Evolutionary conservation across 2,113 vertebrate genomes (phyloP), one percentile per base, ranked within the genome.

Genomic region (Podiceps cristatus): DNA sequence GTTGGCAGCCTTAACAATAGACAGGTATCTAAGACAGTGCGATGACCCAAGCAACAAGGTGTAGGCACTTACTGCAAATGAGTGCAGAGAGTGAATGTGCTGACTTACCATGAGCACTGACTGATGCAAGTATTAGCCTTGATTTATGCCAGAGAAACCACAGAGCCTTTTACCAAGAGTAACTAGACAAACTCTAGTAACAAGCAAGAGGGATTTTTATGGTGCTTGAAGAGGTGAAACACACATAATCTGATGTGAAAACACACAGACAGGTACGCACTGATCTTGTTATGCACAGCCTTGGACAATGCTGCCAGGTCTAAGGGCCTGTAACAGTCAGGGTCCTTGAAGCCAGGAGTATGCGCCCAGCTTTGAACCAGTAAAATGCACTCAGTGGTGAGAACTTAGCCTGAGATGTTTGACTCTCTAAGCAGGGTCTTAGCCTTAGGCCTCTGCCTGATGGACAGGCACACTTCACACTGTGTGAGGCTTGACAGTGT

Each of bases 241-340:
- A 8, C 5, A 27, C 6, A 5, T 25, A 58, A 25, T 18, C 15
- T 18, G 56, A 62, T 14, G 11, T 18, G 42, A 67, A 44, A 75
- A 47, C n/a, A 55, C 0, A 5, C 10, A 58, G 25, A 49, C 4
- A 3, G 2, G 23, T 56, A 35, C 31, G 25, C 47, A 10, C 1
- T 19, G 35, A 55, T 23, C 25, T 25, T 40, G 25, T 28, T 58
- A 24, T 5, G 50, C 81, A 45, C 22, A 75, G 16, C 13, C 13
- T 23, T 40, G 45, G 20, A 29, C 31, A 40, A 52, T 29, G 44
- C 28, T 80, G 23, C 20, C 3, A 2, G 12, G 33, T 55, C 14
- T 29, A 40, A 62, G 69, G 27, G 42, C 60, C 50, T 1, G 0
- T 42, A 52, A 89, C 10, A 60, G 5, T 18, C 16, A 24, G 29